Conservation (phyloP, 2,113 vertebrate species). For the Microcebus tavaratra region DNA sequence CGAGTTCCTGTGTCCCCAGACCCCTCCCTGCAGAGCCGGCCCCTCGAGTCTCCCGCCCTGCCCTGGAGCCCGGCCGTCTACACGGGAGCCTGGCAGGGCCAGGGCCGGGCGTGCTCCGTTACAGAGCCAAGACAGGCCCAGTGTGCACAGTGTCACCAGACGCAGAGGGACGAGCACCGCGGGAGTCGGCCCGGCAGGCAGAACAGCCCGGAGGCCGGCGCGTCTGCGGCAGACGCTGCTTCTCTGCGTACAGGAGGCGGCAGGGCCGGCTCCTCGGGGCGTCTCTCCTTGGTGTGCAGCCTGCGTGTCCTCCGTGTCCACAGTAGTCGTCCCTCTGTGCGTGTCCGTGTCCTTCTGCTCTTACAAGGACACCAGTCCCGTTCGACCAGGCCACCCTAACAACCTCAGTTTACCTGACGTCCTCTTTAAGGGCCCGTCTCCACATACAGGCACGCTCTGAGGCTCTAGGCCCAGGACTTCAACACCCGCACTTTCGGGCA, state of each 20-base stretch:
- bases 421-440: background rate
- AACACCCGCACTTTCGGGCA: background rate
- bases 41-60: background rate
- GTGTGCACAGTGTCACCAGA: too few relatives aligned
- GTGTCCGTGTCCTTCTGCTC: background rate
- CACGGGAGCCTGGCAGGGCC: background rate
- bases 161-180: background rate
- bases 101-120: background rate
- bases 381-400: background rate
- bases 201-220: background rate
- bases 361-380: background rate
- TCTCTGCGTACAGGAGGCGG: background rate
- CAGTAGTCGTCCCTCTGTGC: background rate
- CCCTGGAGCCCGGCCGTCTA: background rate
- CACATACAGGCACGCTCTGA: background rate
- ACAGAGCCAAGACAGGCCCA: background rate
- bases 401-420: background rate
- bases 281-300: background rate
- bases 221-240: rapidly evolving
- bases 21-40: background rate
- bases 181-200: background rate
- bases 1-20: background rate
- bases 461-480: background rate
- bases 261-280: background rate
- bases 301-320: background rate